Conservation (phyloP, 2,797 vertebrate genomes). For the Sebastiscus tertius region DNA sequence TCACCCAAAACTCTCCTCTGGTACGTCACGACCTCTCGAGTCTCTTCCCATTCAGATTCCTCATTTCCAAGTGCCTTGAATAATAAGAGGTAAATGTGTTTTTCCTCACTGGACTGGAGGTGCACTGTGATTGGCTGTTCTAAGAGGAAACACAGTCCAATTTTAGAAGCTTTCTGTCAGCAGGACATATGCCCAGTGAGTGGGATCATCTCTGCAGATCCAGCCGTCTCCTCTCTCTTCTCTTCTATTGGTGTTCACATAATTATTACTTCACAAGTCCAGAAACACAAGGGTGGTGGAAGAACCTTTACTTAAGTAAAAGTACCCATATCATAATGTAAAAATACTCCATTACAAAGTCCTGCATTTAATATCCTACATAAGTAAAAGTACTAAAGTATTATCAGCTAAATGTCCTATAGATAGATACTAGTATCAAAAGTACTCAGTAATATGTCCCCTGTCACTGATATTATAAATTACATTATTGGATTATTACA, state of each 20-base stretch:
- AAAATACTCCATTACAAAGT: background rate
- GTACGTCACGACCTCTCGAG: background rate
- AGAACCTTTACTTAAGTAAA: background rate
- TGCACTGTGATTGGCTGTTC: slow-evolving; percentile 52
- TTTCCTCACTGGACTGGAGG: slow-evolving; percentile 28
- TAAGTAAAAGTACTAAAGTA: background rate
- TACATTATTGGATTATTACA: background rate
- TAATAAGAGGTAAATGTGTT: slow-evolving; percentile 41
- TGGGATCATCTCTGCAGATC: slow-evolving; percentile 7
- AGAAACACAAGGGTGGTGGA: background rate
- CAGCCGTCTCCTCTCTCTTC: background rate
- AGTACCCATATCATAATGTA: background rate
- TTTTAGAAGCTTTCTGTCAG: slow-evolving; percentile 64
- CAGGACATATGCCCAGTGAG: slow-evolving; percentile 33
- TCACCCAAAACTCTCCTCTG: background rate
- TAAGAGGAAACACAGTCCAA: slow-evolving; percentile 40
- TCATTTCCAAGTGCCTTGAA: slow-evolving; percentile 23
- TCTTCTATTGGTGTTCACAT: background rate
- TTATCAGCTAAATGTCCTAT: background rate
- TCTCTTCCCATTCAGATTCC: slow-evolving; percentile 12
- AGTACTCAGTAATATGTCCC: background rate
- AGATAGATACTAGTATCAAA: background rate
- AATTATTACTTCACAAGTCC: background rate
- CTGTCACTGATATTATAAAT: background rate
- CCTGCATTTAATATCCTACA: background rate